Base-by-base conservation (phyloP, 2,113 vertebrate species). In the Lepidothrix coronata region DNA sequence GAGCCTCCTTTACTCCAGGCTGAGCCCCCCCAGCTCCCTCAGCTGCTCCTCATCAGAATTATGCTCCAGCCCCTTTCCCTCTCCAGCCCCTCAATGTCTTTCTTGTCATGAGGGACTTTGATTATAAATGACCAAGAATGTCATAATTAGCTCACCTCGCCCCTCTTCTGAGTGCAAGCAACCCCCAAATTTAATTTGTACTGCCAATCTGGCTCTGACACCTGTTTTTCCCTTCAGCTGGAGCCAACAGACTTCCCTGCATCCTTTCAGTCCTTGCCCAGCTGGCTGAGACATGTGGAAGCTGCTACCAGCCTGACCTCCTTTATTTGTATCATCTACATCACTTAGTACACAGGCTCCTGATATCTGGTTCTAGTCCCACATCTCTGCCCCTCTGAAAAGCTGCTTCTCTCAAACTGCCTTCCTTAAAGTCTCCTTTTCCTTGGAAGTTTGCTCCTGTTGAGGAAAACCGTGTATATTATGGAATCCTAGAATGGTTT, bases 381-480 rank as follows among this genome's bases (percentile, higher is more conserved):
- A 86, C 22, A 74, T 44, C 33, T 49, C 62, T 68, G 57, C 11
- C 12, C 6, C 22, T 17, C 17, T 24, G 13, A 82, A 85, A 78
- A 22, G 25, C 49, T 79, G 27, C 9, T 70, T 41, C 51, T 67
- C 20, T 85, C 46, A 49, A 11, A 22, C 17, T 70, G 13, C 22
- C 20, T 43, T 28, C 37, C 24, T 84, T 12, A 62, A 67, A 80
- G 9, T 6, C 14, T 43, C 9, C 49, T 80, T 48, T 62, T 57
- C 23, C 39, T n/a, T 76, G 51, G 39, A 72, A 72, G 1, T 59
- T 46, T 71, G 5, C 3, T 77, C 8, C 18, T 63, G n/a, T 25
- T 0, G 2, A 61, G 23, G 12, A 51, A 55, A 67, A 25, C 12
- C 15, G 7, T 0, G 3, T 35, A 7, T 19, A 25, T 13, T 35